Evolutionary conservation across 2,797 vertebrate species (phyloP).

Genomic region (Cirrhinus molitorella): DNA sequence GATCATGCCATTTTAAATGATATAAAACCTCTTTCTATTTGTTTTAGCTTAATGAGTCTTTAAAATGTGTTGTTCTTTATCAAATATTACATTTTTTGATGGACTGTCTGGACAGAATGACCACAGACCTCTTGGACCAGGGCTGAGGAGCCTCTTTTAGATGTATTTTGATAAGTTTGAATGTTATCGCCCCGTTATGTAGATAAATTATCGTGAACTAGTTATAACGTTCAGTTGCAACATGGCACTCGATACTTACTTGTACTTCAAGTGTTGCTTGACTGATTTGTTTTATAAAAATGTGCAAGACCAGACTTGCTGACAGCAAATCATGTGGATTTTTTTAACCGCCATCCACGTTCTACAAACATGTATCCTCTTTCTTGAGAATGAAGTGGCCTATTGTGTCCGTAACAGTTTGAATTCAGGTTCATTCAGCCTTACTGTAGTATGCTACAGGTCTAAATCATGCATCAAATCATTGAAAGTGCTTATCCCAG

Average conservation of each 20-base stretch:
- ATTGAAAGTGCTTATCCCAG: not conserved
- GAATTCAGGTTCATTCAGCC: not conserved
- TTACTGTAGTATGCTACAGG: not conserved
- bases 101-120: slow-evolving; percentile 19
- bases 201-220: not conserved
- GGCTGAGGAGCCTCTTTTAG: slow-evolving; percentile 9
- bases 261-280: not conserved
- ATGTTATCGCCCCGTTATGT: not conserved
- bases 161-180: not conserved
- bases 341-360: not conserved
- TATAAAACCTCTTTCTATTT: not conserved
- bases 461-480: not conserved
- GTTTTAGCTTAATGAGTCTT: slow-evolving; percentile 4
- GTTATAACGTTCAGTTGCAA: not conserved
- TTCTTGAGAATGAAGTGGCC: not conserved
- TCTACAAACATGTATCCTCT: not conserved
- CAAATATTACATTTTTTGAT: not conserved
- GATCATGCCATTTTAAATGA: slow-evolving; percentile 10
- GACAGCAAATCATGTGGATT: not conserved
- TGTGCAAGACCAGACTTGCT: slow-evolving; percentile 37
- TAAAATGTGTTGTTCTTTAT: not conserved
- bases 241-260: not conserved
- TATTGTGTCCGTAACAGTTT: not conserved
- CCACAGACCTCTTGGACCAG: slow-evolving; percentile 39
- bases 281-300: not conserved